Base-by-base conservation (phyloP, 2,113 vertebrate species). In the Myodes glareolus region DNA sequence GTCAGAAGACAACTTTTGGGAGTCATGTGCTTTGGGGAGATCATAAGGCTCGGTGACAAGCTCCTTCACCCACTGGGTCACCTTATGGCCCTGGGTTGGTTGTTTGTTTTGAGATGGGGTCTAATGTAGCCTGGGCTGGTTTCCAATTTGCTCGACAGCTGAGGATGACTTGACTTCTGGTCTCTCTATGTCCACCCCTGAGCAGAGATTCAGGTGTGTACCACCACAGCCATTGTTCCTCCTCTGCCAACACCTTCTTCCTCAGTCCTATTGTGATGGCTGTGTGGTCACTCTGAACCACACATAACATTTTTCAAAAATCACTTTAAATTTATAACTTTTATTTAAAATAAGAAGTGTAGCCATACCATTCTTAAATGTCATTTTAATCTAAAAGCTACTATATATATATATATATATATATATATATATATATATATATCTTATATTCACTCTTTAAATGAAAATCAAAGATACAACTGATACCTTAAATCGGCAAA, bases 401-500 rank as follows among this genome's bases (percentile, higher is more conserved):
- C 36, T 91, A 70, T 90, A 39, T n/a, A n/a, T 91, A 70, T 90
- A 39, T 91, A 70, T 90, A 39, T 91, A 70, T 90, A 39, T 91
- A 70, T 90, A 39, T 91, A 70, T 90, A 39, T 91, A 70, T 90
- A 39, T 91, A 70, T 90, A 39, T 91, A 70, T 90, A 39, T 95
- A 39, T 93, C 21, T 90, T 61, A 94, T 2, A 42, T 23, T 91
- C 13, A 92, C 5, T 90, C 55, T 93, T 96, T 65, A 97, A 96
- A 58, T 94, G 67, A 97, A 94, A 39, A 94, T 70, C 39, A 96
- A 95, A 95, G 95, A 72, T 36, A 94, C 11, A 70, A 87, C 52
- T 82, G 63, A 88, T 98, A 99, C 99, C 99, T 99, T 99, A 98
- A 99, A 99, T 92, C 99, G 98, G 98, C 99, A 99, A 97, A 99